Evolutionary conservation across 1,140 invertebrate genomes (phyloP).

Genomic region (Ephestia elutella): DNA sequence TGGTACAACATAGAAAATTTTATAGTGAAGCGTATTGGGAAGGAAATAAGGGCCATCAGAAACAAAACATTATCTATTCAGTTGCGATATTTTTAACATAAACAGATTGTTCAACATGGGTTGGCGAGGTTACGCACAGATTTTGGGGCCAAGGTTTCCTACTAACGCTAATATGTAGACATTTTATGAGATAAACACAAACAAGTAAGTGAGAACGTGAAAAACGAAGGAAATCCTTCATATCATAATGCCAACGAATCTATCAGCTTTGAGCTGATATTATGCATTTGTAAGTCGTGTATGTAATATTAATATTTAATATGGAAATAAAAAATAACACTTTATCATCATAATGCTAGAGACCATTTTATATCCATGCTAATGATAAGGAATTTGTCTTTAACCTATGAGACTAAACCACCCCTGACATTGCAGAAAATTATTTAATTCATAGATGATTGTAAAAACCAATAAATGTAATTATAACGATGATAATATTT

Average conservation of each 20-base stretch:
- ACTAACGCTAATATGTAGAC: conserved; percentile 55
- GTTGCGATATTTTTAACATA: conserved; percentile 59
- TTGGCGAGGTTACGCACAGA: conserved; percentile 46
- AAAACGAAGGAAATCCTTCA: conserved; percentile 25
- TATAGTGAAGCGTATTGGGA: conserved; percentile 14
- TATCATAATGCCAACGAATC: not conserved
- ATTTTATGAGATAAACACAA: conserved; percentile 46
- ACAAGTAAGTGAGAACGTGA: conserved; percentile 23
- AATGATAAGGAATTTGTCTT: too few species aligned
- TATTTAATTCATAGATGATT: too few species aligned
- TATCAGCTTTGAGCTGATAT: too few species aligned
- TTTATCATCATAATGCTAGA: too few species aligned
- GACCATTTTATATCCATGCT: too few species aligned
- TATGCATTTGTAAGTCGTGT: too few species aligned
- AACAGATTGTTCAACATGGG: conserved; percentile 59
- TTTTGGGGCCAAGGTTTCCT: conserved; percentile 63
- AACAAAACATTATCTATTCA: conserved; percentile 47
- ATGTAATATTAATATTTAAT: too few species aligned
- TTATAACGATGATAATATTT: too few species aligned
- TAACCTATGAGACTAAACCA: too few species aligned
- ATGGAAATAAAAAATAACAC: too few species aligned
- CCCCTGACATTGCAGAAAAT: too few species aligned
- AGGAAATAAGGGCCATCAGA: conserved; percentile 31
- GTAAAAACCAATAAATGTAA: too few species aligned
- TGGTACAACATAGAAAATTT: not conserved